Base-by-base conservation (phyloP, 2,888 invertebrate species). In the Andrena fulva region DNA sequence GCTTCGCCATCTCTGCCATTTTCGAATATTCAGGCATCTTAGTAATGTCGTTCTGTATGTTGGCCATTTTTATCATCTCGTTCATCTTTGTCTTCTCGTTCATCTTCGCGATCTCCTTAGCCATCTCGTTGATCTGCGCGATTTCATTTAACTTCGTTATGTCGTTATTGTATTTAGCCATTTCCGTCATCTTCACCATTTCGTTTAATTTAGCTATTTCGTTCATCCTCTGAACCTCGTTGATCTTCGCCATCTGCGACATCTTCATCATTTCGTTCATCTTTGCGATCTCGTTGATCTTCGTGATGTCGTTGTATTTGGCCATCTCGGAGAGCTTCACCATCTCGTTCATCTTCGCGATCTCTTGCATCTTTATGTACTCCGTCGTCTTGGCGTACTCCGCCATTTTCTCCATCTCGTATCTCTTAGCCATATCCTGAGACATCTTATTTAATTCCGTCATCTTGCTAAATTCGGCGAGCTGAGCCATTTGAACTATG, bases 351-450 rank as follows among this genome's bases (percentile, higher is more conserved):
- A 93, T 93, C 67, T 93, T 93, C 1, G 92, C 93, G 0, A 93
- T 89, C 59, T 94, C 94, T 74, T 93, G 93, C 92, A 94, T 93
- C 62, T 94, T 94, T 89, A 93, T 92, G 68, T 93, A 94, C 42
- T 94, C 94, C 0, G 92, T 92, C 1, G 91, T 94, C 60, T 94
- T 94, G 0, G 93, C 93, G 12, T 93, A 93, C 48, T 94, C 94
- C 0, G 93, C 93, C 92, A 94, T 94, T 63, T 94, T 94, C 54
- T 93, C 94, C 92, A 94, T 93, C 64, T 94, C 94, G 60, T 93
- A 93, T 31, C 93, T 89, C 62, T 94, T 93, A 0, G 91, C 91
- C 93, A 94, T 93, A 69, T 94, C 94, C 64, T 93, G 93, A 2
- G 92, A 93, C 90, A 94, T 91, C 77, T 94, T 94, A 66, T 92